Conservation (phyloP, 1,140 invertebrate species). For the Schlechtendalia chinensis region DNA sequence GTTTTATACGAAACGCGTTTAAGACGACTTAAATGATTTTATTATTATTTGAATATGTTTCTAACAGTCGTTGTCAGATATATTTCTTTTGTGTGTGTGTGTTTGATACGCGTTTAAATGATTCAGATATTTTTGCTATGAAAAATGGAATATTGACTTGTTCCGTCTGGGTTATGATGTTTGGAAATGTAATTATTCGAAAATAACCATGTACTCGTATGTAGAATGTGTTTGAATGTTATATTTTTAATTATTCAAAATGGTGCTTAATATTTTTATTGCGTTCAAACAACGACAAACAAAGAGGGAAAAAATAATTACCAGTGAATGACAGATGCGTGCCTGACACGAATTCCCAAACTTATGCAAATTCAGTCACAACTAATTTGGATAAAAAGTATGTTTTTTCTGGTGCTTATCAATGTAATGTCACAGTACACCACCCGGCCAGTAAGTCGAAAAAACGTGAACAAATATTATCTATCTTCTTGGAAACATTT, state of each 20-base stretch:
- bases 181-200: too few species aligned
- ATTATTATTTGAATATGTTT: too few species aligned
- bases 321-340: conserved; percentile 12
- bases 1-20: too few species aligned
- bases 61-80: too few species aligned
- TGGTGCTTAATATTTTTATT: conserved; percentile 12
- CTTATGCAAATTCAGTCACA: background rate
- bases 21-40: too few species aligned
- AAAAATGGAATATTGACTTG: too few species aligned
- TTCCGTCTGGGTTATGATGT: too few species aligned
- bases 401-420: background rate
- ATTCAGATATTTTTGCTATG: too few species aligned
- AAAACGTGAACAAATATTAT: background rate
- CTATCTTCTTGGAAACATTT: background rate
- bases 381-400: conserved; percentile 9
- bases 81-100: too few species aligned
- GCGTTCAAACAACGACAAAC: background rate
- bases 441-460: background rate
- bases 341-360: conserved; percentile 31
- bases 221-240: background rate
- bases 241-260: conserved; percentile 27
- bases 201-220: too few species aligned
- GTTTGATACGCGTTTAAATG: too few species aligned
- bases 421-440: background rate
- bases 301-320: background rate